These are phyloP conservation scores for Myopa tessellatipennis DNA, from an alignment of 2,888 invertebrate genomes.

Conservation along the genomic window DNA sequence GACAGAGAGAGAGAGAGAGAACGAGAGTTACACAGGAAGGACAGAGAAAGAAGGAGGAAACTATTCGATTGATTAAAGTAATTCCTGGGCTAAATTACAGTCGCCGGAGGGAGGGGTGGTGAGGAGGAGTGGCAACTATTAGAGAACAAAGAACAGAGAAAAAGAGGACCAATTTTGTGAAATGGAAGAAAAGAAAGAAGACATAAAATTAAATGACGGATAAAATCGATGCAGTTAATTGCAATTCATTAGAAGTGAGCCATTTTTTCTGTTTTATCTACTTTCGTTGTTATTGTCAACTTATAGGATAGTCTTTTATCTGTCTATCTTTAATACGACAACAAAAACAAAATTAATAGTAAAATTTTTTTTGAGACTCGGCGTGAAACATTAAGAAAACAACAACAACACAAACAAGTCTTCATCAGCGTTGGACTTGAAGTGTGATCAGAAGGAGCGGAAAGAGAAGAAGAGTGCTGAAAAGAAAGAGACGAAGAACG, in stretches of 20 bases:
- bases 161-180: not conserved
- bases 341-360: not conserved
- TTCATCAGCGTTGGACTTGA: too few species aligned
- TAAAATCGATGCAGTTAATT: conserved; percentile 33
- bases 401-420: not conserved
- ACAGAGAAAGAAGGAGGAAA: not conserved
- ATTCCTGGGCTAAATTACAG: not conserved
- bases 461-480: not conserved
- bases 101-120: not conserved
- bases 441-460: not conserved
- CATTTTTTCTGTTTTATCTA: not conserved
- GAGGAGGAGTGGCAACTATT: not conserved
- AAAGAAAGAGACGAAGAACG: not conserved
- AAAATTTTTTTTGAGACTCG: not conserved
- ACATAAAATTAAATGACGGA: not conserved
- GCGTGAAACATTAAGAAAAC: not conserved
- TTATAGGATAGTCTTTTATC: not conserved
- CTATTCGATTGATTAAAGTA: not conserved
- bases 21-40: not conserved
- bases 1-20: not conserved
- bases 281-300: not conserved
- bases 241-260: conserved; percentile 17
- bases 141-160: not conserved
- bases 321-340: not conserved
- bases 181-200: not conserved